These are phyloP conservation scores for Xestia ashworthii DNA, from an alignment of 2,888 invertebrate species.

Conservation along the genomic window DNA sequence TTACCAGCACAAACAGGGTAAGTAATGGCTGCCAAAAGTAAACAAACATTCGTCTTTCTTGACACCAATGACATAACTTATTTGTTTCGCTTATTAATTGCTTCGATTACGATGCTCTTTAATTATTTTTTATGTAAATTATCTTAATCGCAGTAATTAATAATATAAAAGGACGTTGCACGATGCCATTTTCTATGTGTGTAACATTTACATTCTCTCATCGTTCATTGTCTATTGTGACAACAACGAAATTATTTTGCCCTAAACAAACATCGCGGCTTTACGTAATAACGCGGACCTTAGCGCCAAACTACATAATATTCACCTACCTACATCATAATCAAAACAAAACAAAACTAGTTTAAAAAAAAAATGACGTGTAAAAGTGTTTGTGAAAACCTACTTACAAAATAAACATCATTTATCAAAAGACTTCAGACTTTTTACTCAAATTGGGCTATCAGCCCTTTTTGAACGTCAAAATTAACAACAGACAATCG, in stretches of 20 bases:
- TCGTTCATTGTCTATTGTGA: not conserved
- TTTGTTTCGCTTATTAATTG: conserved; percentile 54
- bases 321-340: not conserved
- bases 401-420: too few species aligned
- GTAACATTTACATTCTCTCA: conserved; percentile 3
- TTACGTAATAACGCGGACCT: conserved; percentile 8
- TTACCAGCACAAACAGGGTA: conserved; percentile 12
- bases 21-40: conserved; percentile 30
- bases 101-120: conserved; percentile 38
- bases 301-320: not conserved
- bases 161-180: conserved; percentile 15
- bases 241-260: not conserved
- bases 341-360: too few species aligned
- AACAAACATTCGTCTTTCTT: conserved; percentile 48
- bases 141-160: conserved; percentile 49
- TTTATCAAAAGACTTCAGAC: not conserved
- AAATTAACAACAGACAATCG: not conserved
- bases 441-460: not conserved
- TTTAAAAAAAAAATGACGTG: too few species aligned
- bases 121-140: conserved; percentile 50
- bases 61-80: conserved; percentile 59
- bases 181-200: conserved; percentile 13
- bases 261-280: not conserved
- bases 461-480: not conserved
- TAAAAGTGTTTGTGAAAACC: too few species aligned